A percentile compares a stretch with the other conserved stretches of the same genome.
phyloP scores from a whole-genome alignment of 2,888 invertebrate species.

The Parapristionchus giblindavisi region DNA sequence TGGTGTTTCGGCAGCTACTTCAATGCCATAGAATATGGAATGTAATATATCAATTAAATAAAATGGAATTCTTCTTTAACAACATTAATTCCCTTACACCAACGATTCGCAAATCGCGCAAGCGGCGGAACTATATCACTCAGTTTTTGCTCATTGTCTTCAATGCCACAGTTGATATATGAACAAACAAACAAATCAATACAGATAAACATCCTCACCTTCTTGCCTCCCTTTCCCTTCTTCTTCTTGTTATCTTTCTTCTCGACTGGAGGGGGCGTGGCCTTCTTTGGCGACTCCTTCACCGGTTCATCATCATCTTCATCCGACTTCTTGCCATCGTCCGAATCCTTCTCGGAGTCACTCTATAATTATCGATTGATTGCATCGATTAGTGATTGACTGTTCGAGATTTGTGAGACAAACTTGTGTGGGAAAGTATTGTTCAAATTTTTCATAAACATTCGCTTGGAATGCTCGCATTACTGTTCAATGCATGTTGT shows the following conservation, averaged over 20 bases:
- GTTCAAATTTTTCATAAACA: not conserved
- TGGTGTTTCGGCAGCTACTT: too few relatives aligned
- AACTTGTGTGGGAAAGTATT: too few relatives aligned
- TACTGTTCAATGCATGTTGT: not conserved
- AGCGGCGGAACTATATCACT: too few relatives aligned
- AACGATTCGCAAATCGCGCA: too few relatives aligned
- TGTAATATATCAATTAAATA: not conserved
- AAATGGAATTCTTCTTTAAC: too few relatives aligned
- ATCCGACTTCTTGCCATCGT: constrained; percentile 42
- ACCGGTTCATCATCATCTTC: constrained; percentile 35
- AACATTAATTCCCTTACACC: too few relatives aligned
- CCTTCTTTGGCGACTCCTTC: constrained; percentile 29
- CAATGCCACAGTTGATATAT: too few relatives aligned
- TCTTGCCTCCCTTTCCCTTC: constrained; percentile 45
- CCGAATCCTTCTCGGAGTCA: constrained; percentile 41
- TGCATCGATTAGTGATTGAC: too few relatives aligned
- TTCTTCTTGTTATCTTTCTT: constrained; percentile 44
- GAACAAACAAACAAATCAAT: too few relatives aligned
- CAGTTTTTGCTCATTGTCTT: too few relatives aligned
- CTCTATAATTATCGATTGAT: not conserved
- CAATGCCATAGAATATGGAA: not conserved
- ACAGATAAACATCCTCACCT: constrained; percentile 42
- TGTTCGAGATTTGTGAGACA: too few relatives aligned
- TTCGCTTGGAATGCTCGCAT: not conserved
- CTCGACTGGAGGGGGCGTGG: constrained; percentile 28